Conservation (phyloP, 2,888 invertebrate genomes). For the Scelioninae gen. 2 region DNA sequence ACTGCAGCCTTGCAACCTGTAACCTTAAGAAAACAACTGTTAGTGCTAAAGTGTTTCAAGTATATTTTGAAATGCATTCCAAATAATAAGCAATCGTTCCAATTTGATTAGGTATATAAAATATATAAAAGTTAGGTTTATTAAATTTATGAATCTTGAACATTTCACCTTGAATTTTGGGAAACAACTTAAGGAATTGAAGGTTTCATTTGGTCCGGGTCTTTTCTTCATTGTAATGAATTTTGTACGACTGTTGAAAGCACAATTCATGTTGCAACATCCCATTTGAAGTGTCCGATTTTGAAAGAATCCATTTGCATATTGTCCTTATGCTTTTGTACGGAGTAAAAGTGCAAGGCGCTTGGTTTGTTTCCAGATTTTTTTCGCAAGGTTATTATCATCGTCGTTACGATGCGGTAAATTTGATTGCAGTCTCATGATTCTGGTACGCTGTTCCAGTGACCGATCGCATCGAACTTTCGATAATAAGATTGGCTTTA, state of each 20-base stretch:
- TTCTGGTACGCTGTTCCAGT: slow-evolving; percentile 35
- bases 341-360: slow-evolving; percentile 14
- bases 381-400: slow-evolving; percentile 36
- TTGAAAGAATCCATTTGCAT: slow-evolving; percentile 14
- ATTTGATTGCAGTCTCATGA: slow-evolving; percentile 36
- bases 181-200: too few species aligned
- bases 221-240: too few species aligned
- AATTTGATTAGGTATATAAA: slow-evolving; percentile 9
- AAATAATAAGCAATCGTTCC: too few species aligned
- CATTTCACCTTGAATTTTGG: too few species aligned
- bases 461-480: slow-evolving; percentile 33
- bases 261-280: neutral
- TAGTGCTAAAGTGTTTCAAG: slow-evolving; percentile 36
- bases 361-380: neutral
- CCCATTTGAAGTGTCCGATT: neutral
- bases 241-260: too few species aligned
- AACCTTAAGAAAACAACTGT: too few species aligned
- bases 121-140: neutral
- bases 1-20: too few species aligned
- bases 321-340: slow-evolving; percentile 1
- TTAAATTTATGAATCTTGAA: too few species aligned
- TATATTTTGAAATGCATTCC: slow-evolving; percentile 26
- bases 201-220: too few species aligned
- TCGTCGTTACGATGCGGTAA: slow-evolving; percentile 33
- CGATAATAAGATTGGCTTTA: slow-evolving; percentile 36